Base-by-base conservation (phyloP, 2,797 vertebrate species). In the Antrozous pallidus region DNA sequence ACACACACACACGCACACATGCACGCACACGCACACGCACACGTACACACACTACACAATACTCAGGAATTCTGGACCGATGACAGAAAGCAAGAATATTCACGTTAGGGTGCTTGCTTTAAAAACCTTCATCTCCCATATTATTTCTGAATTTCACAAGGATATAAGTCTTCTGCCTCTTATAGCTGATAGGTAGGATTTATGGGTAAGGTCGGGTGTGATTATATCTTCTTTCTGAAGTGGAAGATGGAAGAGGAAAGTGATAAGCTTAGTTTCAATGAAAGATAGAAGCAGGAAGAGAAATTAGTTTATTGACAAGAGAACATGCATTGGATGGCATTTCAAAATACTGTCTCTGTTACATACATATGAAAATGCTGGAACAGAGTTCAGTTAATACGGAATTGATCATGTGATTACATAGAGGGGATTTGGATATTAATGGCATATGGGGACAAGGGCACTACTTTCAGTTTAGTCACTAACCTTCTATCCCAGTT, bases 21-120 rank as follows among this genome's bases (percentile, higher is more conserved):
- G n/a, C 20, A 12, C 26, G 16, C 18, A 13, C 42, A 18, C 11
- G 1, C 31, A 18, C 36, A 31, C 18, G 24, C 7, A n/a, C 11
- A 31, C 0, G 6, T 17, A 33, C 9, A 54, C 3, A 7, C 0
- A 18, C 2, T 51, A 14, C 38, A n/a, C 1, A 54, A 0, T 36
- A 45, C 18, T 85, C 4, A 12, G 56, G 40, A 26, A 85, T 88
- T 61, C 49, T 90, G 18, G 11, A 6, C 36, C 10, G 17, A 18
- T 69, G 22, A 33, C 69, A 54, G 8, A 13, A 74, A 49, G 3
- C 56, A 18, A 88, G 56, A 77, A 49, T 7, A 71, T 54, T 88
- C 6, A 31, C 18, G 5, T 74, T 58, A 45, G 5, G 7, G 13
- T 8, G 18, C 13, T 88, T 74, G 10, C 6, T 70, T 93, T 85